Evolutionary conservation across 2,888 invertebrate species (phyloP), one percentile per base, ranked within the genome.

Genomic region (Acholoe squamosa): DNA sequence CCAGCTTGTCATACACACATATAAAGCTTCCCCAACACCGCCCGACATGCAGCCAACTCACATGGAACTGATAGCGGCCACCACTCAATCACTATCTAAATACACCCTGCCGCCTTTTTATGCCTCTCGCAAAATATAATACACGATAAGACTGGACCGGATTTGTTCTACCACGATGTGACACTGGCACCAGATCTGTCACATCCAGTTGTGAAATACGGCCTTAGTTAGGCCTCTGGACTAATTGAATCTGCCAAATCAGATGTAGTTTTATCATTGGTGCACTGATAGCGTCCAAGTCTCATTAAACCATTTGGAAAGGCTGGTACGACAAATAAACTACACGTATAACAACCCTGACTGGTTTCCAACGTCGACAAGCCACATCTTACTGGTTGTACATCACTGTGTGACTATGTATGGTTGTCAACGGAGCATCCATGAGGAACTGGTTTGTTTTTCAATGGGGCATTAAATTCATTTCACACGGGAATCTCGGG

Each of bases 1-100:
- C 33, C 80, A 19, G 80, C 80, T 43, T 80, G 80, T 80, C 80
- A 80, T 80, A 80, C 80, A 80, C 80, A 80, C 80, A 80, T 80
- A 80, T 80, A 80, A 80, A 34, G 80, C 80, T 43, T 34, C 33
- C 80, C 16, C 80, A 12, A n/a, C 80, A 10, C 34, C 34, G 43
- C 34, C 80, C 80, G 34, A 80, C 80, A 80, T 33, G 43, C 33
- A 34, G n/a, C 80, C 80, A 80, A 80, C 43, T 80, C 80, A 80
- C 80, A 80, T 80, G 80, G 80, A 80, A 80, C 80, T 80, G 80
- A 80, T 80, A 80, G 80, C 80, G 33, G 12, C 34, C n/a, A 34
- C 34, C 80, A 43, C 80, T 80, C 80, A 19, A 80, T 80, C 80
- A 80, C 80, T 19, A 80, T 80, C 34, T 33, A 80, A 80, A 80